Evolutionary conservation across 2,888 invertebrate genomes (phyloP), one percentile per base, ranked within the genome.

Genomic region (Alviniconcha strummeri): DNA sequence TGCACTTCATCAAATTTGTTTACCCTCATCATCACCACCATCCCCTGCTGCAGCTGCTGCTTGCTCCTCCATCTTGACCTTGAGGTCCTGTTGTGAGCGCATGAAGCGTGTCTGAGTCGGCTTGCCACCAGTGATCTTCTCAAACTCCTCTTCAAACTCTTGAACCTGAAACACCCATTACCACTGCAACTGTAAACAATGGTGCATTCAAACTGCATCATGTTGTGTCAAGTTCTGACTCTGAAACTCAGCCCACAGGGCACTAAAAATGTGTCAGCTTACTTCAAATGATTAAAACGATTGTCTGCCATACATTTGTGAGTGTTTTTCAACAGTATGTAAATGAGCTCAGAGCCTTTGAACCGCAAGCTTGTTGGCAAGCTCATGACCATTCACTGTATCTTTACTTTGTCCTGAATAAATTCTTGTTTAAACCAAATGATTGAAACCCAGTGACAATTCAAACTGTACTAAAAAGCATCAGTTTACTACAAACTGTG

Each of bases 101-200:
- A 98, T 94, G 91, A 96, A 97, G 15, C 98, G 94, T 0, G 95
- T 95, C 55, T 97, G 97, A n/a, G 94, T 93, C 0, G 96, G 96
- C 91, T 96, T 96, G 81, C 95, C 95, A 74, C 94, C 94, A 77
- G 96, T 90, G 13, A 93, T 93, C 91, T 97, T 97, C 79, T 96
- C 96, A 94, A 99, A 99, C 91, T 98, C 97, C 67, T 96, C 95
- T 90, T 98, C 96, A 76, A 99, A 93, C 94, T 99, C 99, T 84
- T 97, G 96, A 64, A 98, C 95, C 95, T 95, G 88, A 5, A 84
- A n/a, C 56, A 55, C 13, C n/a, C 2, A 5, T 71, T 5, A 71
- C 15, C 71, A 71, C 71, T n/a, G 36, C 36, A 36, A 15, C 13
- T 17, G 11, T 11, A 64, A 64, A 64, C 64, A 15, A 15, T 11